Conservation (phyloP, 2,113 vertebrate species). For the Reinhardtius hippoglossoides region DNA sequence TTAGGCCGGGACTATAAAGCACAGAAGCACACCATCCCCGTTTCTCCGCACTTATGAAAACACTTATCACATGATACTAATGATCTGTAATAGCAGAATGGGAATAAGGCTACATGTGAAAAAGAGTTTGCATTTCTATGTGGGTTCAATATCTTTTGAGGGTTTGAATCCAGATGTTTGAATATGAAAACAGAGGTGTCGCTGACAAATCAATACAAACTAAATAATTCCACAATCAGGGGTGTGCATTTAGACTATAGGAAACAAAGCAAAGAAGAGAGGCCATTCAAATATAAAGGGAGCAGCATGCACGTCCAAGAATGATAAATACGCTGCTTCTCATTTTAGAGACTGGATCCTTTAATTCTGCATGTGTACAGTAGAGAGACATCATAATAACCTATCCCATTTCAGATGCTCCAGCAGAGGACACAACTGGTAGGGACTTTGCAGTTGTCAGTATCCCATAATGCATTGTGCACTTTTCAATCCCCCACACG, state of each 20-base stretch:
- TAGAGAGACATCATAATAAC: not conserved
- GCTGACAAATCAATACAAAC: not conserved
- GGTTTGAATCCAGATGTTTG: constrained; percentile 20
- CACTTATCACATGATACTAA: constrained; percentile 50
- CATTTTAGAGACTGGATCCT: not conserved
- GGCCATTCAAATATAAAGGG: not conserved
- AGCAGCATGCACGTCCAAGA: not conserved
- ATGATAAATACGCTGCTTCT: not conserved
- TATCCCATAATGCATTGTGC: not conserved
- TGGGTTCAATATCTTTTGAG: constrained; percentile 1
- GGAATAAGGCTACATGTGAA: constrained; percentile 15
- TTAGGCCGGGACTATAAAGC: constrained; percentile 38
- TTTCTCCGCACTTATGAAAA: constrained; percentile 38
- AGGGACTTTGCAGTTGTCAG: not conserved
- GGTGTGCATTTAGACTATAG: not conserved
- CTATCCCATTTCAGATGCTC: constrained; percentile 1
- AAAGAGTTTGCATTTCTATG: not conserved
- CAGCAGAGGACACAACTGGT: not conserved
- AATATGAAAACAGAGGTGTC: not conserved
- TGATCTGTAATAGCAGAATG: constrained; percentile 35
- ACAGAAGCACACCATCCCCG: constrained; percentile 42
- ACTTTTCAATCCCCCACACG: not conserved
- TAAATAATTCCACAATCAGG: not conserved
- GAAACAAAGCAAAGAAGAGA: no score
- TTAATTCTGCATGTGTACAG: not conserved